Evolutionary conservation across 2,888 invertebrate genomes (phyloP).

Genomic region (Ariolimax columbianus): DNA sequence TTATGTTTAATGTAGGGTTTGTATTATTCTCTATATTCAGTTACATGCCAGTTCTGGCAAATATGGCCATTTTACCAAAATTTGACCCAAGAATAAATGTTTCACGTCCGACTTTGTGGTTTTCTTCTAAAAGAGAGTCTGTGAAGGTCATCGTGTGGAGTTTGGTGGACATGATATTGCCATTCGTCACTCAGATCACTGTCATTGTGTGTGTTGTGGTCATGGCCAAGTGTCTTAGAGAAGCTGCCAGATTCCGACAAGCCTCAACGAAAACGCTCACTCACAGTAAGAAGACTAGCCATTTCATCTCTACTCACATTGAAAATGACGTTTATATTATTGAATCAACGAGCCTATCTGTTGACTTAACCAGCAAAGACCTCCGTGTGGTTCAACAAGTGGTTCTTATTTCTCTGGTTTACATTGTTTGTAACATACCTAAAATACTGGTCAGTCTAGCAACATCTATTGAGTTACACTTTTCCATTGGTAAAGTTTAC

Average conservation of each 20-base stretch:
- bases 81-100: background rate
- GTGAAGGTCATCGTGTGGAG: slow-evolving; percentile 10
- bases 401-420: slow-evolving; percentile 18
- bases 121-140: background rate
- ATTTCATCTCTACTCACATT: no score
- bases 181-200: slow-evolving; percentile 19
- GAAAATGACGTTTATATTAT: no score
- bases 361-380: slow-evolving; percentile 13
- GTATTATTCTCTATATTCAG: background rate
- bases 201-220: slow-evolving; percentile 11
- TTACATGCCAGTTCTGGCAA: slow-evolving; percentile 9
- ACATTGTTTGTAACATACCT: slow-evolving; percentile 21
- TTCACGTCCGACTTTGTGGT: background rate
- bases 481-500: background rate
- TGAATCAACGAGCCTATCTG: no score
- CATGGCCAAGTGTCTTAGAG: background rate
- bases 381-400: slow-evolving; percentile 24
- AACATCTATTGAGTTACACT: background rate
- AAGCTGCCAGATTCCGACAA: slow-evolving; percentile 16
- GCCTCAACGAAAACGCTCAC: background rate
- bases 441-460: slow-evolving; percentile 2
- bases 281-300: background rate
- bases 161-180: background rate
- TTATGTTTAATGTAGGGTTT: no score
- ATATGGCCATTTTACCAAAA: background rate